Conservation (phyloP, 2,797 vertebrate species). For the Eleutherodactylus coqui region DNA sequence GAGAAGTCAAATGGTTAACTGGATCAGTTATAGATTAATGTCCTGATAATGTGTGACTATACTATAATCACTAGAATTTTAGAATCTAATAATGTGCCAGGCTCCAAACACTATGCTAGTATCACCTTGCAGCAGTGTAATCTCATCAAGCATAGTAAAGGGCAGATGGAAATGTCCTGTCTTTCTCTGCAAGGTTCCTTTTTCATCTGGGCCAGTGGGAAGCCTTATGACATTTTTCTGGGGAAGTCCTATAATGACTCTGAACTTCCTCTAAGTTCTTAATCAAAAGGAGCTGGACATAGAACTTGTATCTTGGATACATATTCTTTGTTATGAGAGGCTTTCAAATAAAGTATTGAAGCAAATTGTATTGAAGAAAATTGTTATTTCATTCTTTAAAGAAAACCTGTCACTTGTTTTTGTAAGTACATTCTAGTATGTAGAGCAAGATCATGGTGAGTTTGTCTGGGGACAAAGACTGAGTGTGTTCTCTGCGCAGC, state of each 20-base stretch:
- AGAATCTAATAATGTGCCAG: background rate
- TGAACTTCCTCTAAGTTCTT: slow-evolving; percentile 7
- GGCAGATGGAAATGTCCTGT: slow-evolving; percentile 33
- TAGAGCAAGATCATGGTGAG: background rate
- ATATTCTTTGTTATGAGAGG: background rate
- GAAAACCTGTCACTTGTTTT: background rate
- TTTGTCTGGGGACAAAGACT: background rate
- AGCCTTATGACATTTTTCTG: slow-evolving; percentile 28
- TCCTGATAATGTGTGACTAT: background rate
- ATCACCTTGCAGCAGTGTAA: background rate
- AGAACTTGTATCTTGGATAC: background rate
- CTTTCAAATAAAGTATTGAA: background rate
- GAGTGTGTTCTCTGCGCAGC: background rate
- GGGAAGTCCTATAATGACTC: slow-evolving; percentile 33
- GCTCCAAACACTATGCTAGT: background rate
- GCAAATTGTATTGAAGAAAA: background rate
- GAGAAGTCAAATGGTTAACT: slow-evolving; percentile 6
- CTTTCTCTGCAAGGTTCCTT: slow-evolving; percentile 26
- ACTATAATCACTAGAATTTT: background rate
- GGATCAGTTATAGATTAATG: background rate
- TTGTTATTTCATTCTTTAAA: background rate
- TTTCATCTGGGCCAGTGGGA: slow-evolving; percentile 31
- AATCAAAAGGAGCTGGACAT: background rate
- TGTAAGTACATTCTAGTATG: background rate
- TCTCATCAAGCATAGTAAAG: slow-evolving; percentile 35